Evolutionary conservation across 2,113 vertebrate genomes (phyloP).

Genomic region (Glareola pratincola): DNA sequence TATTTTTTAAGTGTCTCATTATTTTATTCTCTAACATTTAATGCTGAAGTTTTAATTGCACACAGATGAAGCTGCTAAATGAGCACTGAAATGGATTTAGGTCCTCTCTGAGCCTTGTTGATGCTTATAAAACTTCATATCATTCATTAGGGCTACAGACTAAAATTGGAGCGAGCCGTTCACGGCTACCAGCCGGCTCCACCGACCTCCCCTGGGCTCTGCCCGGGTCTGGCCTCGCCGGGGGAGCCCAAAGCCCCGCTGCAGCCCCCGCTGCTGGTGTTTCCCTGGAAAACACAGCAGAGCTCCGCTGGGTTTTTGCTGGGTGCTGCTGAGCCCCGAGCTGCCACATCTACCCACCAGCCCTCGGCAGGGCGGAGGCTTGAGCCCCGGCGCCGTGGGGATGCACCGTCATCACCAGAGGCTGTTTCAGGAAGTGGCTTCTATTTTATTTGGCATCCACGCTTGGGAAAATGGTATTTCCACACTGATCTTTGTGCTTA

Average conservation of each 20-base stretch:
- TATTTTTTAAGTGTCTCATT: constrained; percentile 92
- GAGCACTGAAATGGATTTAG: constrained; percentile 82
- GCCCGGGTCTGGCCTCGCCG: neutral
- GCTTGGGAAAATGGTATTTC: neutral
- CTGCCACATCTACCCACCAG: fast-evolving
- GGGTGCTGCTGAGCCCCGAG: neutral
- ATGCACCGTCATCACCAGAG: too few species aligned
- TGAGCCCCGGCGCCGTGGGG: neutral
- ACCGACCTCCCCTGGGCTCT: neutral
- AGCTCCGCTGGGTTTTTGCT: neutral
- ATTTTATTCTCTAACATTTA: constrained; percentile 89
- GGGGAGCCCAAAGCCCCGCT: neutral
- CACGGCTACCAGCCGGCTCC: neutral
- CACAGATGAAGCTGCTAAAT: constrained; percentile 79
- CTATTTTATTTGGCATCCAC: neutral
- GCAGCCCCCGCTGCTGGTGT: neutral
- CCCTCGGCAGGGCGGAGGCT: neutral
- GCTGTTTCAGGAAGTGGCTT: neutral
- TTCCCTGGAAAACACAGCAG: neutral
- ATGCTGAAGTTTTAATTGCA: constrained; percentile 85
- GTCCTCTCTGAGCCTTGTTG: constrained; percentile 71
- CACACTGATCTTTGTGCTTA: neutral
- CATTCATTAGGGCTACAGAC: constrained; percentile 65
- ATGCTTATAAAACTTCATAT: constrained; percentile 73
- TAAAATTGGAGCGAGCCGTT: constrained; percentile 19